These are phyloP conservation scores for Agrilus planipennis DNA, from an alignment of 1,140 invertebrate genomes.

Conservation along the genomic window DNA sequence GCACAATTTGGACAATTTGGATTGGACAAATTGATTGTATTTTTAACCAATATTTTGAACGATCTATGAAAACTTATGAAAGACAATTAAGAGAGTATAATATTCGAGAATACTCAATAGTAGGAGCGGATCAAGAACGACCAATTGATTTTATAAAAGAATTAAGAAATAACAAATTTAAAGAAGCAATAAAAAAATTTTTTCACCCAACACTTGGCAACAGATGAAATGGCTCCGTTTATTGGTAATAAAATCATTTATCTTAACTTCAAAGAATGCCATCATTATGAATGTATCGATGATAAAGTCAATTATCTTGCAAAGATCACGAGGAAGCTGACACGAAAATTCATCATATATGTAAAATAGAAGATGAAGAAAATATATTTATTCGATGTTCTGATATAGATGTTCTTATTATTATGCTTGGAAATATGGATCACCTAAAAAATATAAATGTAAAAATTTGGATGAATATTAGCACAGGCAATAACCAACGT, in stretches of 20 bases:
- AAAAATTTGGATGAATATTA: constrained; percentile 18
- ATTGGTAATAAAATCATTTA: constrained; percentile 14
- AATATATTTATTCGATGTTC: constrained; percentile 16
- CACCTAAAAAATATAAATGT: constrained; percentile 15
- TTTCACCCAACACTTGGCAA: constrained; percentile 16
- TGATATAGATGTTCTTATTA: constrained; percentile 28
- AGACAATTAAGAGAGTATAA: constrained; percentile 16
- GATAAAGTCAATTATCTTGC: constrained; percentile 21
- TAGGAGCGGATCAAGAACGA: neutral
- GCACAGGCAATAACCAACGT: constrained; percentile 19
- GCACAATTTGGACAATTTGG: constrained; percentile 15
- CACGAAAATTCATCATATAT: constrained; percentile 24
- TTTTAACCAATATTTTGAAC: constrained; percentile 16
- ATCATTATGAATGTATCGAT: constrained; percentile 9
- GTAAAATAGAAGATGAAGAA: constrained; percentile 11
- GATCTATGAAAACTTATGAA: constrained; percentile 19
- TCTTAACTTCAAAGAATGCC: constrained; percentile 8
- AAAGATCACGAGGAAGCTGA: constrained; percentile 26
- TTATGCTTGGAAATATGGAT: constrained; percentile 28
- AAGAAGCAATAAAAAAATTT: constrained; percentile 16
- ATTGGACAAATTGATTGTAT: constrained; percentile 15
- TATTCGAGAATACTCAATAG: constrained; percentile 7
- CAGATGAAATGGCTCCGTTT: constrained; percentile 12
- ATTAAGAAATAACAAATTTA: constrained; percentile 16
- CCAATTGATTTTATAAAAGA: constrained; percentile 12